A percentile compares a stretch with the other conserved stretches of the same genome.
Evolutionary conservation across 2,888 invertebrate species (phyloP).

Genomic region (Drosophila birchii): DNA sequence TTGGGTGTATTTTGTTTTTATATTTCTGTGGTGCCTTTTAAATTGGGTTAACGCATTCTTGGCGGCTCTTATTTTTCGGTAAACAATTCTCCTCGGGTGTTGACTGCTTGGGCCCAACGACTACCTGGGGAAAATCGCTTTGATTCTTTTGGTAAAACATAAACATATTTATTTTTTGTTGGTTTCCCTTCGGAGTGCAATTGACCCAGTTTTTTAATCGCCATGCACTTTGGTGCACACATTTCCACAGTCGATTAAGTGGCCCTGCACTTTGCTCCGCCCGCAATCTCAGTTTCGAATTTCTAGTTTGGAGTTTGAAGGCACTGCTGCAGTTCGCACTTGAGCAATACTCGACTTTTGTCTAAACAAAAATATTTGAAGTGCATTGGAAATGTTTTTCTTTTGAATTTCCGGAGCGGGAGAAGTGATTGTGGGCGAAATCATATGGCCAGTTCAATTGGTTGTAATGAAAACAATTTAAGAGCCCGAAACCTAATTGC

Average conservation of each 20-base stretch:
- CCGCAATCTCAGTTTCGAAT: conserved; percentile 25
- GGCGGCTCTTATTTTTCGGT: conserved; percentile 24
- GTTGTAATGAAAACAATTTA: conserved; percentile 30
- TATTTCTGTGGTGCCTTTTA: conserved; percentile 17
- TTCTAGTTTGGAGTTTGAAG: conserved; percentile 3
- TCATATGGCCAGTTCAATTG: conserved; percentile 22
- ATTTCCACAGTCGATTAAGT: conserved; percentile 70
- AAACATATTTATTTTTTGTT: conserved; percentile 55
- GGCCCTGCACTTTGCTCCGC: conserved; percentile 60
- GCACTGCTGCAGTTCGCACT: conserved; percentile 32
- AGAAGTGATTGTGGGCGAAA: conserved; percentile 11
- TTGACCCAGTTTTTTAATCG: conserved; percentile 62
- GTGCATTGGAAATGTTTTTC: conserved; percentile 44
- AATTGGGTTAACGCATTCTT: conserved; percentile 67
- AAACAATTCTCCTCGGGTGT: conserved; percentile 37
- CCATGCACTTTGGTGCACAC: conserved; percentile 36
- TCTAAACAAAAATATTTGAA: conserved; percentile 47
- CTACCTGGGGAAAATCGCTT: conserved; percentile 56
- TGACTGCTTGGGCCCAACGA: conserved; percentile 28
- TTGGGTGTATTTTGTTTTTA: conserved; percentile 8
- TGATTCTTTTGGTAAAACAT: conserved; percentile 54
- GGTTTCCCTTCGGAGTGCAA: conserved; percentile 48
- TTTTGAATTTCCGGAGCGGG: conserved; percentile 11
- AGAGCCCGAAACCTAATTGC: conserved; percentile 4
- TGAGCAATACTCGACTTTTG: conserved; percentile 40